These are phyloP conservation scores for Centropristis striata DNA, from an alignment of 2,113 vertebrate genomes.

Conservation along the genomic window DNA sequence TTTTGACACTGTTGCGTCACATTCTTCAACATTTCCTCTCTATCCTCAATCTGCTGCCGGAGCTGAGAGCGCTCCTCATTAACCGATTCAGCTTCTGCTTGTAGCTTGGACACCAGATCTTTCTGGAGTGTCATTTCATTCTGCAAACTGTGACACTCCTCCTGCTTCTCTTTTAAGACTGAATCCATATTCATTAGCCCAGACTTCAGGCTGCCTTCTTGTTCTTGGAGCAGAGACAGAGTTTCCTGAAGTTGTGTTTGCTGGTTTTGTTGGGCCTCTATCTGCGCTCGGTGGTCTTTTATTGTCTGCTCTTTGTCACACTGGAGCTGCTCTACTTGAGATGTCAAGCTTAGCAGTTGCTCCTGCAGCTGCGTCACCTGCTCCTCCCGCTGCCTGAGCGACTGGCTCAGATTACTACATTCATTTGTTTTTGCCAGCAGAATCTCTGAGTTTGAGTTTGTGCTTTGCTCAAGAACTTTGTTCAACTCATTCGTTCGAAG, in stretches of 20 bases:
- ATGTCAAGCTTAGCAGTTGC: constrained; percentile 76
- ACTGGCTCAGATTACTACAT: constrained; percentile 75
- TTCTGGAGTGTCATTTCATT: constrained; percentile 71
- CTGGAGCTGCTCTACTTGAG: constrained; percentile 75
- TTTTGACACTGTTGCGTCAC: constrained; percentile 71
- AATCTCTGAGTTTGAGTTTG: constrained; percentile 78
- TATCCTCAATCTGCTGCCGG: constrained; percentile 72
- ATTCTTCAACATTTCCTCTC: constrained; percentile 71
- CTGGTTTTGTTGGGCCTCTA: constrained; percentile 69
- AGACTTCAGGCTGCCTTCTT: constrained; percentile 76
- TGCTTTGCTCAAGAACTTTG: constrained; percentile 79
- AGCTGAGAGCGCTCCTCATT: constrained; percentile 67
- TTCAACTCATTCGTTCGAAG: constrained; percentile 78
- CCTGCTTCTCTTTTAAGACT: constrained; percentile 74
- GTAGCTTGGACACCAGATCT: constrained; percentile 50
- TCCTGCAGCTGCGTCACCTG: constrained; percentile 67
- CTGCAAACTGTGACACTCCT: constrained; percentile 69
- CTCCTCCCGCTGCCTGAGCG: constrained; percentile 82
- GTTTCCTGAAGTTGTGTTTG: constrained; percentile 79
- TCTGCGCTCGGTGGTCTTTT: constrained; percentile 66
- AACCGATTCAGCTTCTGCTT: constrained; percentile 78
- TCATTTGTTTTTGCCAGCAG: constrained; percentile 86
- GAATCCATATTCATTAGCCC: constrained; percentile 72
- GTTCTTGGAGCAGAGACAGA: constrained; percentile 79
- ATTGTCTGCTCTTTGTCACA: constrained; percentile 72